Evolutionary conservation across 2,113 vertebrate genomes (phyloP).

Genomic region (Prunella himalayana): DNA sequence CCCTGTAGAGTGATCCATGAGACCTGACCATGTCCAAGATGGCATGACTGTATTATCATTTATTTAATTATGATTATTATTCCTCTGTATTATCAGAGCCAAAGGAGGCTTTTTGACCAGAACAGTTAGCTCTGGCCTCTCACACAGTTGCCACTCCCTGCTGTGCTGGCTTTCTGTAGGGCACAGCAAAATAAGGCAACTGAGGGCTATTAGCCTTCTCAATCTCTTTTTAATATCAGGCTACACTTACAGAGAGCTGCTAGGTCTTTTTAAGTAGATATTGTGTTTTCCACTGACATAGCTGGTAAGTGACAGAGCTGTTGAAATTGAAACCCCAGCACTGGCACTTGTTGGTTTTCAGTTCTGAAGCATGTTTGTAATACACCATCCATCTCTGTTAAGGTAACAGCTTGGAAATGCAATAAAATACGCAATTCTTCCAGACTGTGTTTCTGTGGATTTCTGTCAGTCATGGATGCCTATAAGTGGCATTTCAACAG

Average conservation of each 20-base stretch:
- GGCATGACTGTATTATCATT: neutral
- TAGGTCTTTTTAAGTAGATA: neutral
- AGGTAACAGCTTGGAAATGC: neutral
- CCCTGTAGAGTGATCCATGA: neutral
- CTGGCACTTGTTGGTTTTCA: neutral
- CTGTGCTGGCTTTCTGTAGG: neutral
- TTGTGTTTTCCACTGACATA: neutral
- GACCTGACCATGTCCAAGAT: neutral
- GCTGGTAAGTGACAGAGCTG: neutral
- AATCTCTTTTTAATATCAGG: conserved; percentile 24
- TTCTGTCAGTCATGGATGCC: neutral
- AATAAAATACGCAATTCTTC: neutral
- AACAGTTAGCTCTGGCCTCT: neutral
- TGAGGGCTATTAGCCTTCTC: conserved; percentile 8
- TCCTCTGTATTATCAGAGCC: neutral
- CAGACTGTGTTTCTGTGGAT: neutral
- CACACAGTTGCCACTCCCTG: neutral
- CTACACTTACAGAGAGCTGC: neutral
- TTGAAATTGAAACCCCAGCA: neutral
- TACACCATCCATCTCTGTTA: neutral
- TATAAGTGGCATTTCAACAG: neutral
- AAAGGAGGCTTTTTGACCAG: neutral
- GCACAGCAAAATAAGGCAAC: neutral
- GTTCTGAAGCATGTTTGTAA: neutral
- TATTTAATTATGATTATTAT: neutral